Evolutionary conservation across 2,888 invertebrate genomes (phyloP), one percentile per base, ranked within the genome.

Genomic region (Nasonia oneida): DNA sequence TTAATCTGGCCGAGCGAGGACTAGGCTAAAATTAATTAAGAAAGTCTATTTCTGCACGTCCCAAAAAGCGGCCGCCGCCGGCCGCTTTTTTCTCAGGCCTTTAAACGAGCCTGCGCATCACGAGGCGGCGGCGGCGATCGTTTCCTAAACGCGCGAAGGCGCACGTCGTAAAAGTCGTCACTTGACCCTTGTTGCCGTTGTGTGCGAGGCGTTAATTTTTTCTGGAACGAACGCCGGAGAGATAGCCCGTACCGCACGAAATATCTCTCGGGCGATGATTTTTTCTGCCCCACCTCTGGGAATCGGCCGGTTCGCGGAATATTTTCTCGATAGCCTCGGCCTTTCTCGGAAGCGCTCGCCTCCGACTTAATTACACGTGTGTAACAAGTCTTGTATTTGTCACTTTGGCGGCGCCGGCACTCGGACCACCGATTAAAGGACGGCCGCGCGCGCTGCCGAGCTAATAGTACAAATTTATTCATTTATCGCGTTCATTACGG

Each of bases 281-380:
- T 39, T 50, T 39, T 50, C 29, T 57, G 6, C 18, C 29, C 33
- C 8, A 29, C 70, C 81, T 86, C 87, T 78, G 23, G 73, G 86
- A 86, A 86, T 73, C 79, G 67, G 33, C 78, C 71, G 39, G 74
- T 88, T 87, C 86, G 84, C 70, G 76, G 87, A 87, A 87, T 82
- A 87, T 85, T 86, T 88, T 84, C 87, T 84, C 85, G 81, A 86
- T 88, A 87, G 80, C 82, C 85, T 81, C 83, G 80, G 86, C 89
- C 91, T n/a, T 91, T 91, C 91, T 89, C 70, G 86, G 91, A 91
- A 91, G 84, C 87, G 79, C 29, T 29, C 86, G 8, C 71, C 71
- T 89, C 88, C 82, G 89, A 88, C 88, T 91, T 91, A 90, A 91
- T 91, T 90, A 91, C 89, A 88, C 80, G 89, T 89, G 89, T 90